Percentiles rank a stretch among this genome's conserved stretches.
Conservation (phyloP, 2,797 vertebrate species). For the Notolabrus celidotus region DNA sequence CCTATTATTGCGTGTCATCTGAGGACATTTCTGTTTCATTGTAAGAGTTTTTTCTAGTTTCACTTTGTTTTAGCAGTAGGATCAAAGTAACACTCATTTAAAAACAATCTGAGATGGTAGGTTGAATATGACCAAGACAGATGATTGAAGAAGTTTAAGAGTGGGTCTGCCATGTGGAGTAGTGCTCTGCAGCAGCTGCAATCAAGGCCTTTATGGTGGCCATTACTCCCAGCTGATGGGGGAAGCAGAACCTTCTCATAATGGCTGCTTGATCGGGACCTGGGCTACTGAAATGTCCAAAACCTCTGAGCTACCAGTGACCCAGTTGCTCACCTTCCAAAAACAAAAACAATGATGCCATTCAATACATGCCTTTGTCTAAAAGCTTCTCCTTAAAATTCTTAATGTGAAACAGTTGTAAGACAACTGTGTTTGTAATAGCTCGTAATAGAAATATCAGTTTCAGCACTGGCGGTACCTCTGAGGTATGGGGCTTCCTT, state of each 20-base stretch:
- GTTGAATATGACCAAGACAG: constrained; percentile 52
- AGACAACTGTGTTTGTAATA: constrained; percentile 52
- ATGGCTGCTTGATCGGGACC: constrained; percentile 62
- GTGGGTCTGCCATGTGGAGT: constrained; percentile 48
- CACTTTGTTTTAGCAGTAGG: constrained; percentile 22
- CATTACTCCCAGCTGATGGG: constrained; percentile 70
- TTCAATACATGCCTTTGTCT: constrained; percentile 20
- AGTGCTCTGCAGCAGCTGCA: constrained; percentile 63
- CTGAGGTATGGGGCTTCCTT: constrained; percentile 46
- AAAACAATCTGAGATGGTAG: constrained; percentile 39
- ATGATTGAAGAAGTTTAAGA: constrained; percentile 62
- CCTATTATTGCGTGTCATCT: neutral
- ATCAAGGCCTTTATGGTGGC: constrained; percentile 71
- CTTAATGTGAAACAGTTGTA: constrained; percentile 61
- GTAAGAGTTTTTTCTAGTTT: constrained; percentile 21
- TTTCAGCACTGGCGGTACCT: constrained; percentile 54
- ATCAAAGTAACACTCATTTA: constrained; percentile 23
- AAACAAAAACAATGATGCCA: constrained; percentile 51
- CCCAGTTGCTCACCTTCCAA: constrained; percentile 57
- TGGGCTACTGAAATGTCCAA: constrained; percentile 63
- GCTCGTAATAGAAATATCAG: constrained; percentile 61
- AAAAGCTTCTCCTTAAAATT: constrained; percentile 45
- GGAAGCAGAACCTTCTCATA: constrained; percentile 67
- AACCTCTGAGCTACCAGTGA: constrained; percentile 54
- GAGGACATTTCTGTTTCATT: neutral